Conservation (phyloP, 2,797 vertebrate species). For the Brachymystax lenok region DNA sequence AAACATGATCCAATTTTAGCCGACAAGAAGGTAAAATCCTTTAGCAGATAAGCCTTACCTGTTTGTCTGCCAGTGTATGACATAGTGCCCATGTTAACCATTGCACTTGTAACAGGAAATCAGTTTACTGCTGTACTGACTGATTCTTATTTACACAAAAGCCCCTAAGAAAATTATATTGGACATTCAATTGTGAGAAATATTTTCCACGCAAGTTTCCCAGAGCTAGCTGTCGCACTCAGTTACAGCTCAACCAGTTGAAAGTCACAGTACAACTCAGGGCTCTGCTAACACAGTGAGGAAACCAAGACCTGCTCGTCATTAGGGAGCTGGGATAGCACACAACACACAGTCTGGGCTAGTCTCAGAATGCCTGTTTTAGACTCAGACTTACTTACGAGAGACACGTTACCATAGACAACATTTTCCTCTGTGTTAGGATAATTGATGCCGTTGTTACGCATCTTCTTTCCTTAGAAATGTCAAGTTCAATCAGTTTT, state of each 20-base stretch:
- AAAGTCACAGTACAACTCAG: slow-evolving; percentile 56
- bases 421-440: slow-evolving; percentile 16
- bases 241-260: slow-evolving; percentile 55
- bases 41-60: slow-evolving; percentile 26
- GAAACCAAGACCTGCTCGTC: slow-evolving; percentile 48
- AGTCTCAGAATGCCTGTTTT: slow-evolving; percentile 30
- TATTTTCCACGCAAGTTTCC: slow-evolving; percentile 62
- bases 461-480: too few relatives aligned
- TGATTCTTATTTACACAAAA: slow-evolving; percentile 73
- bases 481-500: too few relatives aligned
- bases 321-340: slow-evolving; percentile 35
- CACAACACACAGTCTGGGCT: not conserved
- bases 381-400: slow-evolving; percentile 37
- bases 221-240: slow-evolving; percentile 61
- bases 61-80: slow-evolving; percentile 36
- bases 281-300: slow-evolving; percentile 30
- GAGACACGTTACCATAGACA: slow-evolving; percentile 38
- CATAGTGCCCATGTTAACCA: slow-evolving; percentile 44
- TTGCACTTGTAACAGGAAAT: slow-evolving; percentile 68
- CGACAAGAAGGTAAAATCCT: slow-evolving; percentile 31
- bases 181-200: slow-evolving; percentile 72
- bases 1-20: slow-evolving; percentile 32
- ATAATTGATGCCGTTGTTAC: not conserved
- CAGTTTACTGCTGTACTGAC: slow-evolving; percentile 59
- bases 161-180: slow-evolving; percentile 68